A percentile compares a stretch with the other conserved stretches of the same genome.
phyloP scores from a whole-genome alignment of 2,113 vertebrate species.

The Crypturellus undulatus region DNA sequence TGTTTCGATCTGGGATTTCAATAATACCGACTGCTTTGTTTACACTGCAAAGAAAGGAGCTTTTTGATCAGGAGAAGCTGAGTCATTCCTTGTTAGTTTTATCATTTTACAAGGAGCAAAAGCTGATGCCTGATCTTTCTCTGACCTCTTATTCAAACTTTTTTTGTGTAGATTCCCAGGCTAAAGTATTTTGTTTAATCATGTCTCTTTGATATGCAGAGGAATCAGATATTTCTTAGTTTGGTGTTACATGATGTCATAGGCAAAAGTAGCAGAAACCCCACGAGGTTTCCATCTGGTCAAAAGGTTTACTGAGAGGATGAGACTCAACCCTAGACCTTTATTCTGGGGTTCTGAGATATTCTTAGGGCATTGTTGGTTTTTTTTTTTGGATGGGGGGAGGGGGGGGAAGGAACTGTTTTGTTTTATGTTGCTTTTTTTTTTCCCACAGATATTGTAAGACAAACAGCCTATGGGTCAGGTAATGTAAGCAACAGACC shows the following conservation, averaged over 20 bases:
- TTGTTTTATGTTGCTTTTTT: conserved; percentile 9
- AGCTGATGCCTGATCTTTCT: conserved; percentile 56
- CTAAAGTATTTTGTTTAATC: conserved; percentile 21
- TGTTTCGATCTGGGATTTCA: conserved; percentile 50
- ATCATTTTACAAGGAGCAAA: conserved; percentile 47
- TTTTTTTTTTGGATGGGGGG: neutral
- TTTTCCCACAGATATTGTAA: conserved; percentile 72
- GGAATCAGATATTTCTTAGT: conserved; percentile 25
- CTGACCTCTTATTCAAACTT: conserved; percentile 62
- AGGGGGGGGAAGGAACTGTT: neutral
- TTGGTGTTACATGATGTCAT: conserved; percentile 45
- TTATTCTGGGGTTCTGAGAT: conserved; percentile 50
- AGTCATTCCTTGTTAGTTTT: conserved; percentile 67
- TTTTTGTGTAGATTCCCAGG: neutral
- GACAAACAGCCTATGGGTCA: conserved; percentile 71
- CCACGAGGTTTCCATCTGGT: conserved; percentile 28
- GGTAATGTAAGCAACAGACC: conserved; percentile 77
- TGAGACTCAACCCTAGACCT: neutral
- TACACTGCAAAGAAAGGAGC: conserved; percentile 58
- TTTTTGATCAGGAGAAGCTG: conserved; percentile 70
- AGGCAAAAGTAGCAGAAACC: conserved; percentile 29
- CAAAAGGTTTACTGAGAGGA: conserved; percentile 54
- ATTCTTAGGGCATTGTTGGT: conserved; percentile 40
- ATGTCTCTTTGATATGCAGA: conserved; percentile 25
- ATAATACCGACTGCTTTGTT: conserved; percentile 42